Evolutionary conservation across 1,140 invertebrate genomes (phyloP).

Genomic region (Sycophaga agraensis): DNA sequence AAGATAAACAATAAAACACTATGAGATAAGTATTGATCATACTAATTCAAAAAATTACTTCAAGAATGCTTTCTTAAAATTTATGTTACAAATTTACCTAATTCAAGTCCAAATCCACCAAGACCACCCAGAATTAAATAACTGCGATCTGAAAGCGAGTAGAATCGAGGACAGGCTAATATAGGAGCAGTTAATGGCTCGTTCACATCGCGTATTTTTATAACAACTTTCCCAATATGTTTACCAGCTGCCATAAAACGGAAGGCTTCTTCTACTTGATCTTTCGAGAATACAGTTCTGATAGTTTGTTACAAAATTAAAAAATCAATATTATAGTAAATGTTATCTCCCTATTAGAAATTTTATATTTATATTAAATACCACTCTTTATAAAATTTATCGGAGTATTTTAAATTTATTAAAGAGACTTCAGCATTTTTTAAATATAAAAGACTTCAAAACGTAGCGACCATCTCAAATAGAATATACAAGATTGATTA

Average conservation of each 20-base stretch:
- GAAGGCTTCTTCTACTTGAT: constrained; percentile 57
- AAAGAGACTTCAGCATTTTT: too few species aligned
- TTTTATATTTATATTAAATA: too few species aligned
- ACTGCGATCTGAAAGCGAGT: constrained; percentile 53
- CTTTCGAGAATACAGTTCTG: constrained; percentile 51
- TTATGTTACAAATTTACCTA: constrained; percentile 41
- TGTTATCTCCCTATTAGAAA: too few species aligned
- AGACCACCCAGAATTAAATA: constrained; percentile 68
- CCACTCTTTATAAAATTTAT: too few species aligned
- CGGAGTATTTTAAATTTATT: too few species aligned
- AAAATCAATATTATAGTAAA: background rate
- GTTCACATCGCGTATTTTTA: constrained; percentile 61
- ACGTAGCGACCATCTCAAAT: too few species aligned
- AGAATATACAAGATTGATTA: too few species aligned
- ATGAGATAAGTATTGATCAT: too few species aligned
- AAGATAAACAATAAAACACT: background rate
- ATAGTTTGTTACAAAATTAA: background rate
- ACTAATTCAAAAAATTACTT: too few species aligned
- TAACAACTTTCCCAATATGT: constrained; percentile 75
- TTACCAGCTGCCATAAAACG: constrained; percentile 71
- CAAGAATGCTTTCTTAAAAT: too few species aligned
- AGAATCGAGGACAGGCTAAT: constrained; percentile 58
- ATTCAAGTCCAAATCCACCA: constrained; percentile 81
- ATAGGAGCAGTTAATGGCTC: constrained; percentile 37
- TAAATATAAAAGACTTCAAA: too few species aligned